phyloP scores from a whole-genome alignment of 2,888 invertebrate genomes.

The Leptinotarsa haldemani region DNA sequence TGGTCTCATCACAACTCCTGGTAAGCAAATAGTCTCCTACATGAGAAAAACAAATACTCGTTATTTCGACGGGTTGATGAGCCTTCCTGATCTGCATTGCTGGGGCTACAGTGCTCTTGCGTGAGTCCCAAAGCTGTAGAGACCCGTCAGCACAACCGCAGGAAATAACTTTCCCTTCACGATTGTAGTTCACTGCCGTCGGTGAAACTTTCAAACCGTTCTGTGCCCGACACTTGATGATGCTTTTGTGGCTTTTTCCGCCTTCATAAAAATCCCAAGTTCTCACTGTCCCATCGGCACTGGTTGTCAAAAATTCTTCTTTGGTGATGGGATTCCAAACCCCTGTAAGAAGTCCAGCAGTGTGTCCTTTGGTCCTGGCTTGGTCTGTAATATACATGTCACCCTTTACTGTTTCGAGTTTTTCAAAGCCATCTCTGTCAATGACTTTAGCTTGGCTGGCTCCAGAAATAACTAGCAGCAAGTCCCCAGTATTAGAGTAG shows the following conservation, averaged over 20 bases:
- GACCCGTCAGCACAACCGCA: slow-evolving; percentile 96
- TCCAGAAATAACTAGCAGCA: slow-evolving; percentile 91
- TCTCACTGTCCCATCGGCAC: slow-evolving; percentile 92
- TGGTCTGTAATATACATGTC: slow-evolving; percentile 90
- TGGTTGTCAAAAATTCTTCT: slow-evolving; percentile 94
- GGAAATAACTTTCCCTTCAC: slow-evolving; percentile 81
- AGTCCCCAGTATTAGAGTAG: slow-evolving; percentile 95
- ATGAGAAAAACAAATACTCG: slow-evolving; percentile 89
- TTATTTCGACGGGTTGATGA: slow-evolving; percentile 85
- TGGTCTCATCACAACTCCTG: slow-evolving; percentile 89
- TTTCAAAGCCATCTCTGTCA: slow-evolving; percentile 89
- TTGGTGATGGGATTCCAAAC: slow-evolving; percentile 92
- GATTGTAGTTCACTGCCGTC: slow-evolving; percentile 78
- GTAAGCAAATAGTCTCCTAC: slow-evolving; percentile 82
- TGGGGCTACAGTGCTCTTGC: slow-evolving; percentile 91
- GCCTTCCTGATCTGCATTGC: slow-evolving; percentile 81
- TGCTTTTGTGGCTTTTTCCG: slow-evolving; percentile 80
- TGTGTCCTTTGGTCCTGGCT: slow-evolving; percentile 92
- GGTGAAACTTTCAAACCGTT: slow-evolving; percentile 90
- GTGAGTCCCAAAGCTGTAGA: slow-evolving; percentile 96
- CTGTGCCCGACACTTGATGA: slow-evolving; percentile 88
- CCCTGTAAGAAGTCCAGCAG: slow-evolving; percentile 88
- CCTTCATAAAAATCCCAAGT: slow-evolving; percentile 86
- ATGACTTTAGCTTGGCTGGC: slow-evolving; percentile 93
- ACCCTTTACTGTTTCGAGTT: slow-evolving; percentile 90